Base-by-base conservation (phyloP, 2,797 vertebrate species). In the Todus mexicanus region DNA sequence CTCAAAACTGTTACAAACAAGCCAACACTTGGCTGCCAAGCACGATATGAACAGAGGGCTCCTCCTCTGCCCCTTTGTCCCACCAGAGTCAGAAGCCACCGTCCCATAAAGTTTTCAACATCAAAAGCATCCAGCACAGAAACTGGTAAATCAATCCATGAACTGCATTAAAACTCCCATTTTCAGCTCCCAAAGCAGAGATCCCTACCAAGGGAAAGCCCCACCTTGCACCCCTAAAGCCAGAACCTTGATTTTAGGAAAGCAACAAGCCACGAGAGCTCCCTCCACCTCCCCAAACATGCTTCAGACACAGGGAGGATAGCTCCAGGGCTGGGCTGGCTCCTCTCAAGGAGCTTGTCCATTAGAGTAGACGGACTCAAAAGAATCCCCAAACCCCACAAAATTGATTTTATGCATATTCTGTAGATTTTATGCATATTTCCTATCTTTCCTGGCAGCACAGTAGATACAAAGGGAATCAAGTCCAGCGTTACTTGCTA, bases 391-490 rank as follows among this genome's bases (percentile, higher is more conserved):
- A 90, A 84, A 21, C 75, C n/a, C 64, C 33, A 22, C 10, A 18
- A n/a, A 90, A 94, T 26, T 65, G 69, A 89, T 95, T 92, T 89
- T 83, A 79, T 50, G 60, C 91, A 51, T 87, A 87, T 87, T 88
- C n/a, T 22, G 40, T 54, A 73, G 71, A 68, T 89, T 92, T 91
- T 91, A 71, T 42, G 61, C 65, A 18, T 71, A 72, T 85, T 94
- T 87, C 79, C 81, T 63, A 56, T 71, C 65, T 74, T 87, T 80
- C 72, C 75, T 91, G 82, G 89, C 90, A 94, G 75, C 54, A 72
- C 31, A 63, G 23, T 5, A 23, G 37, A 51, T 63, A 56, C 66
- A 83, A 78, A 83, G 66, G 40, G 48, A 81, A 66, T 72, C 11
- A 45, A 53, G 66, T 22, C 27, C 83, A 54, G 45, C 21, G 56